A percentile compares a stretch with the other conserved stretches of the same genome.
phyloP scores from a whole-genome alignment of 2,113 vertebrate genomes.

The Thymallus thymallus region DNA sequence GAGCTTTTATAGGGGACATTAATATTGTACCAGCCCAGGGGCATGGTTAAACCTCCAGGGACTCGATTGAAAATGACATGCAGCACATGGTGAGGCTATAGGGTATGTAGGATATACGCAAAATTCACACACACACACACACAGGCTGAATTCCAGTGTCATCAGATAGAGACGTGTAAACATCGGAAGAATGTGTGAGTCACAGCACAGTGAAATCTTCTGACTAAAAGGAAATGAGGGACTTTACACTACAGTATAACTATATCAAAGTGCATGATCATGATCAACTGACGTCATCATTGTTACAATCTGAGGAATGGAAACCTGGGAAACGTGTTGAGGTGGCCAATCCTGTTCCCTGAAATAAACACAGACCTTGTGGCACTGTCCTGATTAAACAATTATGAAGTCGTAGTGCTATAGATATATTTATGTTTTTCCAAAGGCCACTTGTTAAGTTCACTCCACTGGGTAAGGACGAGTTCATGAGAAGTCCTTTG shows the following conservation, averaged over 20 bases:
- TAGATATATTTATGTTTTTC: too few species aligned
- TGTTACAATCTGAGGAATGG: too few species aligned
- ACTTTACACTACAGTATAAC: neutral
- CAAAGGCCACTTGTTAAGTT: neutral
- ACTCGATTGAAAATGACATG: neutral
- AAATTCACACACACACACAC: neutral
- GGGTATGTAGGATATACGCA: neutral
- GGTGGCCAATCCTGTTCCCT: neutral
- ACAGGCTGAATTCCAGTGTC: slow-evolving; percentile 21
- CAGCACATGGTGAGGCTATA: neutral
- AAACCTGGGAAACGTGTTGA: too few species aligned
- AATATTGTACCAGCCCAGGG: neutral
- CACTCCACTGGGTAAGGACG: neutral
- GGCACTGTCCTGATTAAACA: neutral
- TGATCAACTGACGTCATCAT: too few species aligned
- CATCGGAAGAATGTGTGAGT: slow-evolving; percentile 52
- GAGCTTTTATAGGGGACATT: neutral
- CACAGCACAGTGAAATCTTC: slow-evolving; percentile 13
- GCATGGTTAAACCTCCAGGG: neutral
- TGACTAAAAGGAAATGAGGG: slow-evolving; percentile 33
- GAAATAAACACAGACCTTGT: neutral
- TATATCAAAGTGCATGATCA: too few species aligned
- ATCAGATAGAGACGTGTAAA: slow-evolving; percentile 34
- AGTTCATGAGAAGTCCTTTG: slow-evolving; percentile 46
- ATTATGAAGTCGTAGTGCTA: neutral